Base-by-base conservation (phyloP, 2,113 vertebrate genomes). In the Xiphorhynchus elegans region DNA sequence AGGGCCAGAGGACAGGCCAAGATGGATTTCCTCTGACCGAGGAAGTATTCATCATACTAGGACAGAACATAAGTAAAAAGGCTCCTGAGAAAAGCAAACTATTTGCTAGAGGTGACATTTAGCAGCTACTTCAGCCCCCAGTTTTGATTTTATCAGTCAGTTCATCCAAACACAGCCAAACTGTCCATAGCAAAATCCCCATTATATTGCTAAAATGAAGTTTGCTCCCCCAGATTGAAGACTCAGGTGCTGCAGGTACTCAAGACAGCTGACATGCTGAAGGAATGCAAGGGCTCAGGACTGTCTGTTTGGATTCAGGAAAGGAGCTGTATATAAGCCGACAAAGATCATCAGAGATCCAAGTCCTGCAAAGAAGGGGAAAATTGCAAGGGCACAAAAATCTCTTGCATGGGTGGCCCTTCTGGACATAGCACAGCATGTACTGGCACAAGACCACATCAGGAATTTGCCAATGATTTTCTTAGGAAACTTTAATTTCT, bases 341-440 rank as follows among this genome's bases (percentile, higher is more conserved):
- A 70, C 29, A 13, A 66, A 76, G 56, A 44, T 52, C 23, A 46
- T 13, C 56, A 56, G 17, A 55, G 24, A 47, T 76, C 26, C 10
- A 73, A 79, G 39, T 63, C 42, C n/a, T 53, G 13, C 25, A 66
- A 83, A 76, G n/a, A 60, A 29, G 13, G 4, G 15, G 15, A 33
- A 55, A 96, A 56, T 7, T 40, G 10, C 44, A 86, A 60, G 8
- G 50, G 13, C 35, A 74, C 8, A 69, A 53, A 64, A 50, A 39
- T 50, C 2, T 26, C 31, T 52, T n/a, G 11, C 47, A 31, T 13
- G 28, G 2, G 16, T 46, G 23, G 11, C 21, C 2, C 1, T 82
- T 73, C 56, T 64, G 24, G 29, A 49, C 0, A 0, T 4, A 37
- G 20, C 17, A 52, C 28, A 60, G 70, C 7, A 9, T 25, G 10